Evolutionary conservation across 2,113 vertebrate species (phyloP), one percentile per base, ranked within the genome.

Genomic region (Mobula hypostoma): DNA sequence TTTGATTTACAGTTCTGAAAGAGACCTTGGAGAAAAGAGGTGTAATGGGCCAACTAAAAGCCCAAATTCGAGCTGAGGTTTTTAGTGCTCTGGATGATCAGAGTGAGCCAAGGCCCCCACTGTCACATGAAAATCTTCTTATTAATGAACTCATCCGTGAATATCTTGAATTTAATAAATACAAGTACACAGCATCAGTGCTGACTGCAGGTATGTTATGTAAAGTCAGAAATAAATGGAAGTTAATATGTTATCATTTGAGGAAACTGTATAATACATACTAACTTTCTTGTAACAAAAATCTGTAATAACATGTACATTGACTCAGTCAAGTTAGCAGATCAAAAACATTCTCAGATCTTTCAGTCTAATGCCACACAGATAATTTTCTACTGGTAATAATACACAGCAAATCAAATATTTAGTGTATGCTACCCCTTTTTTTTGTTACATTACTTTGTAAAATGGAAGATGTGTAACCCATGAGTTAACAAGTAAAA

Each of bases 61-160:
- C 98, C 24, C 97, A 97, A 66, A 98, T 99, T 95, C 96, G 98
- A 95, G 98, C 99, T 0, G 99, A 99, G 94, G 98, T 99, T 94
- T 99, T 99, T 94, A 97, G 94, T 1, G 98, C 98, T 0, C 96
- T 99, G 94, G 98, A 99, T 27, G 98, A 99, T 77, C 97, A 96
- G 66, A 96, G 95, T 0, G 97, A 97, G 21, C 95, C 96, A 1
- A 97, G 97, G 1, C 98, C 99, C 0, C 32, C 96, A 0, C 94
- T 99, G 95, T 97, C 97, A 79, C 98, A 97, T 82, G 98, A 99
- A 96, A 99, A 98, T 94, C 97, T 99, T 36, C 96, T 99, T 21
- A 97, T 99, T 94, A 99, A 99, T 14, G 98, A 99, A 94, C 96
- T 99, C 77, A 97, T 99, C 95, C 97, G 98, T 63, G 99, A 99